Percentiles rank a stretch among this genome's conserved stretches.
phyloP scores from a whole-genome alignment of 2,888 invertebrate genomes.

The Synanthedon tipuliformis region DNA sequence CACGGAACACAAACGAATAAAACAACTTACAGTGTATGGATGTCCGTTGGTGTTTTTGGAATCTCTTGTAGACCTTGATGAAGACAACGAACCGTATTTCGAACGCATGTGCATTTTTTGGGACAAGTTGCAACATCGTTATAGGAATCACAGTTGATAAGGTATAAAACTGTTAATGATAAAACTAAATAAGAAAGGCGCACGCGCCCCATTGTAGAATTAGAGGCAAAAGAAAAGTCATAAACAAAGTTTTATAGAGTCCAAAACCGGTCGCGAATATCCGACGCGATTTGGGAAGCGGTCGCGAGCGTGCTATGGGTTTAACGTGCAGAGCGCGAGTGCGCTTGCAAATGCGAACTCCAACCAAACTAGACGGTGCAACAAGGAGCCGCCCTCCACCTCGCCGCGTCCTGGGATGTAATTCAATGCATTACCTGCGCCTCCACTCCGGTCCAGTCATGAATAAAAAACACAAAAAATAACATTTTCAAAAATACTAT shows the following conservation, averaged over 20 bases:
- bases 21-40: conserved; percentile 2
- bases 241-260: background rate
- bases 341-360: background rate
- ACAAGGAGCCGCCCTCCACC: too few species aligned
- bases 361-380: too few species aligned
- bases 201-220: background rate
- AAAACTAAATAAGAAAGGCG: background rate
- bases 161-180: background rate
- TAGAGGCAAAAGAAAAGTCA: background rate
- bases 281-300: background rate
- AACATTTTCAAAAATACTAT: too few species aligned
- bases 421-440: too few species aligned
- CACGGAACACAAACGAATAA: background rate
- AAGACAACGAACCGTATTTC: conserved; percentile 1
- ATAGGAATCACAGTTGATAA: background rate
- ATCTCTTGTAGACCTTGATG: background rate
- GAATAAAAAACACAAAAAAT: too few species aligned
- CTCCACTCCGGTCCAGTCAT: too few species aligned
- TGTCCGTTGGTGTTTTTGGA: background rate
- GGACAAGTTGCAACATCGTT: background rate
- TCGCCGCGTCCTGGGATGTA: too few species aligned
- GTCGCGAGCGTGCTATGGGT: background rate
- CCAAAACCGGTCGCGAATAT: background rate
- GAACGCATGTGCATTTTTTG: conserved; percentile 1
- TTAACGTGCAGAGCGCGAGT: background rate